These are phyloP conservation scores for Osmerus eperlanus DNA, from an alignment of 2,113 vertebrate genomes.

Conservation along the genomic window DNA sequence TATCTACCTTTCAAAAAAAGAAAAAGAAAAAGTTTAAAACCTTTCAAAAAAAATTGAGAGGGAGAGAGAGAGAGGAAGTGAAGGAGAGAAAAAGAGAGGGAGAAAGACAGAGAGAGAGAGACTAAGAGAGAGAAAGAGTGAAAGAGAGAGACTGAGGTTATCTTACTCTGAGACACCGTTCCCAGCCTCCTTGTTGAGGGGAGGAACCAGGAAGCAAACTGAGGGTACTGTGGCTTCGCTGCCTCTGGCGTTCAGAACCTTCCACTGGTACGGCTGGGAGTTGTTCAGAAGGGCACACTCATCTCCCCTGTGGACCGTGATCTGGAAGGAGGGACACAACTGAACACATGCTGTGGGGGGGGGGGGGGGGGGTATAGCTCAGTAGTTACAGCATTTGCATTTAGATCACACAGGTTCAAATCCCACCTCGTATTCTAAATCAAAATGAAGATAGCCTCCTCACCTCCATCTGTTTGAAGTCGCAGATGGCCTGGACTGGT, in stretches of 20 bases:
- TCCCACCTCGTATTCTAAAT: background rate
- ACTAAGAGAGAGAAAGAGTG: too few relatives aligned
- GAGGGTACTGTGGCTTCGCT: constrained; percentile 81
- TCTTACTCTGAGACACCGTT: constrained; percentile 78
- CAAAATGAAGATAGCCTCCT: background rate
- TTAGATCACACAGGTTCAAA: too few relatives aligned
- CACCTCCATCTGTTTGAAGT: constrained; percentile 96
- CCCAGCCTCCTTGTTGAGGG: constrained; percentile 86
- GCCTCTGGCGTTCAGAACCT: constrained; percentile 72
- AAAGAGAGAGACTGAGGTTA: background rate
- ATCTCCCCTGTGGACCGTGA: constrained; percentile 86
- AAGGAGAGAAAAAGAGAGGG: too few relatives aligned
- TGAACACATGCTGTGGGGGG: background rate
- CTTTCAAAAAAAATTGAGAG: too few relatives aligned
- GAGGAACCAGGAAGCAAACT: constrained; percentile 87
- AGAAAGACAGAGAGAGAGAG: too few relatives aligned
- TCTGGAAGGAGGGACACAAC: constrained; percentile 61
- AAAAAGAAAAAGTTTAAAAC: too few relatives aligned
- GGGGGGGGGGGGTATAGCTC: too few relatives aligned
- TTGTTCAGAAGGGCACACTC: constrained; percentile 80
- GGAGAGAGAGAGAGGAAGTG: too few relatives aligned
- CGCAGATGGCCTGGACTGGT: constrained; percentile 84
- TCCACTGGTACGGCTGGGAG: constrained; percentile 83
- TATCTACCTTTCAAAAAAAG: too few relatives aligned
- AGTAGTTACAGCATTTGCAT: too few relatives aligned